Conservation (phyloP, 2,888 invertebrate species). For the Iphiclides podalirius region DNA sequence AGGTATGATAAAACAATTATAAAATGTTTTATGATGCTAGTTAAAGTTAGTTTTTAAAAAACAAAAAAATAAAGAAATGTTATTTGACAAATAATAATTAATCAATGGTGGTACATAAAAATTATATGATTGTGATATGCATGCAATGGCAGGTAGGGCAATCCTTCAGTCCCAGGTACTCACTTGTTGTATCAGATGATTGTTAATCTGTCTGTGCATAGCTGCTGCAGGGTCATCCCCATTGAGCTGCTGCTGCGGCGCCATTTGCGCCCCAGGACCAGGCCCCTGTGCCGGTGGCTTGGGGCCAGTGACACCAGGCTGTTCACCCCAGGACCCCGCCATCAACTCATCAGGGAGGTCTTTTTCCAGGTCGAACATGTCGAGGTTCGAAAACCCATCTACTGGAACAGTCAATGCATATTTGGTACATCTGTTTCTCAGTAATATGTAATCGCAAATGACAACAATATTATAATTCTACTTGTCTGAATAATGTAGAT, state of each 20-base stretch:
- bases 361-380: constrained; percentile 94
- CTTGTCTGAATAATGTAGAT: no score
- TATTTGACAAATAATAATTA: no score
- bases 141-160: no score
- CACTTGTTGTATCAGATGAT: constrained; percentile 85
- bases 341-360: constrained; percentile 95
- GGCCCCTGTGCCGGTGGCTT: constrained; percentile 92
- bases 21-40: no score
- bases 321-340: constrained; percentile 88
- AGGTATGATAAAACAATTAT: no score
- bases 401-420: constrained; percentile 44
- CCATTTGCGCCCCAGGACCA: constrained; percentile 84
- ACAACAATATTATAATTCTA: no score
- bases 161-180: constrained; percentile 61
- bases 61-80: no score
- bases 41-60: no score
- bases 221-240: constrained; percentile 84
- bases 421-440: constrained; percentile 12
- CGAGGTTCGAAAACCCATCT: constrained; percentile 91
- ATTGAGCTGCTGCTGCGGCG: constrained; percentile 82
- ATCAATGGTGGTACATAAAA: no score
- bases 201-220: constrained; percentile 81
- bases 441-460: no score
- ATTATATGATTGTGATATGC: no score
- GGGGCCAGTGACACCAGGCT: constrained; percentile 81